These are phyloP conservation scores for Sardinella longiceps DNA, from an alignment of 2,797 vertebrate genomes.

Conservation along the genomic window DNA sequence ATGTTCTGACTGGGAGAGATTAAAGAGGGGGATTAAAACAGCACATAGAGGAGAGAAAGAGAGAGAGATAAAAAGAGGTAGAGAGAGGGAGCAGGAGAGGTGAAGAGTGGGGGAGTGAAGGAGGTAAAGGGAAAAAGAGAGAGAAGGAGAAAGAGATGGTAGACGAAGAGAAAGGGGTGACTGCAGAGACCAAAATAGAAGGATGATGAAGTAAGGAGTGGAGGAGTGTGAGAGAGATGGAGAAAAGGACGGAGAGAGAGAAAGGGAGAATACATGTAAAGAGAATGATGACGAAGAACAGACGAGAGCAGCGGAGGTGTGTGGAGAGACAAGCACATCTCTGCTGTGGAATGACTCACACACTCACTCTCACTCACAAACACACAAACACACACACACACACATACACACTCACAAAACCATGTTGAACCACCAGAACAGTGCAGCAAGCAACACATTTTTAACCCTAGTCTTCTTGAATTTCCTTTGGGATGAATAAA, in stretches of 20 bases:
- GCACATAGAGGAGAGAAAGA: neutral
- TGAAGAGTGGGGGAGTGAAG: neutral
- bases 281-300: neutral
- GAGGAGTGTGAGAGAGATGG: conserved; percentile 4
- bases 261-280: neutral
- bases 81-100: conserved; percentile 2
- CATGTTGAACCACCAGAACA: neutral
- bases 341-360: conserved; percentile 22
- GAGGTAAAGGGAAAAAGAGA: neutral
- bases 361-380: neutral
- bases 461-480: conserved; percentile 1
- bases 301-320: neutral
- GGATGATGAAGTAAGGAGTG: neutral
- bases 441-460: neutral
- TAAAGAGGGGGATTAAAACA: conserved; percentile 17
- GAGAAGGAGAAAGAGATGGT: neutral
- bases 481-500: too few species aligned
- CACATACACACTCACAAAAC: too few species aligned
- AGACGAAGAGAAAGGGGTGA: neutral
- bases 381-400: neutral
- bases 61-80: neutral
- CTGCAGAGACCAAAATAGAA: conserved; percentile 2
- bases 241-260: neutral
- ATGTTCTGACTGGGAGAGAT: conserved; percentile 20
- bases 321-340: conserved; percentile 1